Evolutionary conservation across 1,140 invertebrate genomes (phyloP), one percentile per base, ranked within the genome.

Genomic region (Phocides pigmalion): DNA sequence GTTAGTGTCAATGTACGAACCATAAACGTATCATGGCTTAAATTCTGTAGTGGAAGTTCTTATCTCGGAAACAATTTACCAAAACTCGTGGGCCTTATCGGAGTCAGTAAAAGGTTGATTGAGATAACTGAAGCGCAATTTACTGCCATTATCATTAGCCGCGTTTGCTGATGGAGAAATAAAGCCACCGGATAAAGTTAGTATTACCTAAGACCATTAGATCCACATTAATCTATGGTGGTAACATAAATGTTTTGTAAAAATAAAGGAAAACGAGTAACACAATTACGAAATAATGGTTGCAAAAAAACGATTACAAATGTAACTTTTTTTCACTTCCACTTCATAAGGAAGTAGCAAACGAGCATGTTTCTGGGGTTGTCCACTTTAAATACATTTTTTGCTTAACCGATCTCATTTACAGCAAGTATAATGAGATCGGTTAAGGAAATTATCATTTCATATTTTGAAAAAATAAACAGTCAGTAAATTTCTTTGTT

Each of bases 141-240:
- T 65, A 59, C 56, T 50, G 41, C 64, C 66, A 76, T 74, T 58
- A 73, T 70, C 74, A 79, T 76, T 79, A 79, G 53, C 64, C 49
- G 53, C 22, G 49, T 63, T 67, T 42, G 56, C 35, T 68, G 11
- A 47, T 47, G 59, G 49, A 62, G 41, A 47, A 50, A 41, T 61
- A 70, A 70, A 70, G 49, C 56, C 64, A 49, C 14, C 35, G 12
- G 3, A 39, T 39, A 39, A 39, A 14, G n/a, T 14, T 39, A 14
- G 35, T 39, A 3, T 39, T 39, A 39, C 35, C 35, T 14, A 14
- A 39, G 35, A 5, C 12, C 35, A 39, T 39, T 39, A 39, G 11
- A 35, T 3, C 32, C 4, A 39, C 35, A 22, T 22, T 14, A 39
- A 59, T 32, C 28, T 32, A 32, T n/a, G 25, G 2, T 6, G 28